Conservation (phyloP, 2,113 vertebrate genomes). For the Catagonus wagneri region DNA sequence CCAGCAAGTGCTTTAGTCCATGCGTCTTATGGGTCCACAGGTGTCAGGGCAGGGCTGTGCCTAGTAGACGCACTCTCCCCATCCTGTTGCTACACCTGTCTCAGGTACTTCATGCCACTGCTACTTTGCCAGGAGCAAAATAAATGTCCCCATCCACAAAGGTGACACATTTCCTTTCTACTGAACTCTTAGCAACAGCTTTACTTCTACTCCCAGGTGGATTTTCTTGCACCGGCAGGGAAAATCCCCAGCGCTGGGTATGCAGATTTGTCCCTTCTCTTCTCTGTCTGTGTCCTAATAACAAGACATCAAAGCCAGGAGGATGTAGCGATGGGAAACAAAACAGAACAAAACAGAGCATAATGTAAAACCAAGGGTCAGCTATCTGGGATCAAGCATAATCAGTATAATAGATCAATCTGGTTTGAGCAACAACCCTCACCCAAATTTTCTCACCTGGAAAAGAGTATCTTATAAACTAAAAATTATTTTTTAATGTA, state of each 20-base stretch:
- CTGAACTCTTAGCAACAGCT: background rate
- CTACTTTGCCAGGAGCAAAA: background rate
- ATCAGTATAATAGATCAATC: fast-evolving
- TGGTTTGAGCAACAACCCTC: background rate
- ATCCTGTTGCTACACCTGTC: background rate
- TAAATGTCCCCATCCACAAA: background rate
- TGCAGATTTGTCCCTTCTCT: background rate
- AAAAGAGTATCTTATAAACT: background rate
- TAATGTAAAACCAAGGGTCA: background rate
- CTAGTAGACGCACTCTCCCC: background rate
- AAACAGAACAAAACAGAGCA: background rate
- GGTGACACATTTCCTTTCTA: background rate
- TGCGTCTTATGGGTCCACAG: background rate
- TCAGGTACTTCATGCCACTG: background rate
- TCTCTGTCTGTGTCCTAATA: background rate
- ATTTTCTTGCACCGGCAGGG: background rate
- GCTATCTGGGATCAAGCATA: background rate
- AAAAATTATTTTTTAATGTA: background rate
- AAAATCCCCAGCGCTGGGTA: background rate
- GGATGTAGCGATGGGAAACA: background rate
- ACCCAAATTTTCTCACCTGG: background rate
- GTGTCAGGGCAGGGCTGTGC: background rate
- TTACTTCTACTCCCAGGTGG: background rate
- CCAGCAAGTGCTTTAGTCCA: background rate
- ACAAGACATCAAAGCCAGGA: background rate